Conservation (phyloP, 1,140 invertebrate genomes). For the Nephila pilipes region DNA sequence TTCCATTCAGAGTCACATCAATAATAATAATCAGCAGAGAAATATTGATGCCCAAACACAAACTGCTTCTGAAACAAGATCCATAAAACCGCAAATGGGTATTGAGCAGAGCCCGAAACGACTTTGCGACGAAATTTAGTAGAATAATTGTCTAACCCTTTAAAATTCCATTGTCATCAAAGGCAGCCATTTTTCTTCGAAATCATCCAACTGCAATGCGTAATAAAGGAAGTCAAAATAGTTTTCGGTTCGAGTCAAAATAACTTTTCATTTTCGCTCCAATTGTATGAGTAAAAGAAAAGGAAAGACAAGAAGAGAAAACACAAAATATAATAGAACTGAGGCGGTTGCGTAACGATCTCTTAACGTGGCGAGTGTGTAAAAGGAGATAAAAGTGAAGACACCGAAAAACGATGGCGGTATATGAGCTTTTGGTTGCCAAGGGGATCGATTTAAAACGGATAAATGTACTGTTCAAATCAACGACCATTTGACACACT, state of each 20-base stretch:
- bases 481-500: conserved; percentile 5
- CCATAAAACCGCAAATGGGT: neutral
- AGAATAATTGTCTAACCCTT: neutral
- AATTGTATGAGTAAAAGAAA: neutral
- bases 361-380: conserved; percentile 6
- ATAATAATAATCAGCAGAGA: neutral
- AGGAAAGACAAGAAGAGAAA: neutral
- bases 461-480: conserved; percentile 13
- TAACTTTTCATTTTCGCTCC: conserved; percentile 27
- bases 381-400: conserved; percentile 4
- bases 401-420: neutral
- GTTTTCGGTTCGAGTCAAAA: neutral
- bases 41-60: neutral
- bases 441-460: neutral
- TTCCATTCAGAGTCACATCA: neutral
- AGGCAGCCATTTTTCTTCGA: neutral
- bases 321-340: neutral
- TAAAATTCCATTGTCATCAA: conserved; percentile 3
- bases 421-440: neutral
- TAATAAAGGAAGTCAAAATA: conserved; percentile 24
- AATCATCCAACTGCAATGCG: neutral
- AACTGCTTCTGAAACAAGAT: neutral
- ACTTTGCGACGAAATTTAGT: neutral
- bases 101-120: neutral
- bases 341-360: conserved; percentile 5